Percentiles rank a stretch among this genome's conserved stretches.
Evolutionary conservation across 2,888 invertebrate species (phyloP).

Genomic region (Heliconius hortense): DNA sequence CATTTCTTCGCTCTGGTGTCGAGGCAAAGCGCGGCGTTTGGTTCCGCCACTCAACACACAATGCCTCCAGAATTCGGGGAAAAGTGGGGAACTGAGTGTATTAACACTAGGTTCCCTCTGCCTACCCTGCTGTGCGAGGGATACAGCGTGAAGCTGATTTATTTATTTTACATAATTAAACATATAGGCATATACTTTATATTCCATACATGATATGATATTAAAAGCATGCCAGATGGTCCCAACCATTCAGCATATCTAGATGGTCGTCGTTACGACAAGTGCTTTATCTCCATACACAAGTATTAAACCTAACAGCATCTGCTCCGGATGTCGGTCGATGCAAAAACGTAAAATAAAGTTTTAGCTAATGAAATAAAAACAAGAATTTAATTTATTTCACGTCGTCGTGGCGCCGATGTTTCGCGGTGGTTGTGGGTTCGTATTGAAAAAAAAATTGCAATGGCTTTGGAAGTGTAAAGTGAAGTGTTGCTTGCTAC

Average conservation of each 20-base stretch:
- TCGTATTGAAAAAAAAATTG: neutral
- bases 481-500: too few relatives aligned
- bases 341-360: conserved; percentile 8
- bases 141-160: too few relatives aligned
- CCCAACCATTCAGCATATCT: conserved; percentile 24
- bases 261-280: conserved; percentile 34
- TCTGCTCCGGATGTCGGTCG: neutral
- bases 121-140: too few relatives aligned
- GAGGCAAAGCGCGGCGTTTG: too few relatives aligned
- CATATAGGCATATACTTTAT: neutral
- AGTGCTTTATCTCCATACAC: conserved; percentile 36
- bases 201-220: neutral
- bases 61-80: too few relatives aligned
- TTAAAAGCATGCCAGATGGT: conserved; percentile 33
- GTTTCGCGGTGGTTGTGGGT: neutral
- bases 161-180: neutral
- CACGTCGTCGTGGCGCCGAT: neutral
- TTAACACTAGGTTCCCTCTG: too few relatives aligned
- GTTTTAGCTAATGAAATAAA: neutral
- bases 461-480: neutral
- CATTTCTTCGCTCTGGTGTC: too few relatives aligned
- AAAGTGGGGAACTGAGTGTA: too few relatives aligned
- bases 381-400: neutral
- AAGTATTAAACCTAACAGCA: conserved; percentile 14
- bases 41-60: too few relatives aligned